Base-by-base conservation (phyloP, 2,113 vertebrate species). In the Periophthalmodon schlosseri region DNA sequence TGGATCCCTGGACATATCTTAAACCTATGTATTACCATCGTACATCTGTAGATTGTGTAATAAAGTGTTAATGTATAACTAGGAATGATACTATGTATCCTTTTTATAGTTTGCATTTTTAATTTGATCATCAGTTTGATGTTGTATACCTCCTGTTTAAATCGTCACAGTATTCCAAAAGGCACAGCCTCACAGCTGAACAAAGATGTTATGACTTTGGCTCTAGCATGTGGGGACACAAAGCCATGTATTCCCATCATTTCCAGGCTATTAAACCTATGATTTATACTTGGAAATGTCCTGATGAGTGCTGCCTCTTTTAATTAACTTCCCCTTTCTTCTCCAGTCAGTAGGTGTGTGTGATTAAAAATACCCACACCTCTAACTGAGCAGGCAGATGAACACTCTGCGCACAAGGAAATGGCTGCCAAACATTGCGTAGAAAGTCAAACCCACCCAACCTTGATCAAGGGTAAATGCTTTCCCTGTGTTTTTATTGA, bases 391-490 rank as follows among this genome's bases (percentile, higher is more conserved):
- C 84, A 68, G 78, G 80, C 80, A 74, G 85, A 90, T 80, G 78
- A 87, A 88, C 83, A 83, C 86, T 87, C 82, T 67, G 83, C 80
- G 80, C 76, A 75, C 77, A 75, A 83, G 81, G 85, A 76, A 84
- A 82, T 68, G 70, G 77, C 86, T 89, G 85, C 88, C 87, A 88
- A 88, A 89, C 78, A 83, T 74, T 82, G 85, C 79, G 28, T 78
- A 84, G 80, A 85, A 87, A 91, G 88, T 91, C 80, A 82, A 84
- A 87, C 75, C 24, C 84, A 88, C 79, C 82, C 89, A 88, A 91
- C 93, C 92, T 93, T 93, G 87, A 80, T 89, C 86, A 92, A 92
- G 90, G 91, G 86, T 89, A 90, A 86, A 86, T 73, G 65, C 73
- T 78, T 81, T 85, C 16, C 24, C 56, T 46, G 3, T 61, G 68